Percentiles rank a stretch among this genome's conserved stretches.
Conservation (phyloP, 2,797 vertebrate genomes). For the Pipistrellus pipistrellus region DNA sequence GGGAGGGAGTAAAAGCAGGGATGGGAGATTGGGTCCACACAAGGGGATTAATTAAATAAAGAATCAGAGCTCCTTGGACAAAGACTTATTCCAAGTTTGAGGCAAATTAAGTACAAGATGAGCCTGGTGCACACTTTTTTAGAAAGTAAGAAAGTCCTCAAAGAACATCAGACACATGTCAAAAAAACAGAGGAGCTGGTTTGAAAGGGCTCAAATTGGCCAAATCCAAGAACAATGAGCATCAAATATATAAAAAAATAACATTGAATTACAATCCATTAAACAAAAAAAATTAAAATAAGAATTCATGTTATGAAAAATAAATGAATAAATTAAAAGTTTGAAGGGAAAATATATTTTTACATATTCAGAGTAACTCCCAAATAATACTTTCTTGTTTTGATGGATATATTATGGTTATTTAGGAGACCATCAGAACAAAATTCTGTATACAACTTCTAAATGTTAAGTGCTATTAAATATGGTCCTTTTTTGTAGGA, state of each 20-base stretch:
- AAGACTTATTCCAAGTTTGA: not conserved
- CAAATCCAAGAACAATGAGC: not conserved
- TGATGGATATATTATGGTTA: not conserved
- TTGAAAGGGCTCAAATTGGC: not conserved
- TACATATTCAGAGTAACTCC: not conserved
- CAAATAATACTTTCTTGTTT: not conserved
- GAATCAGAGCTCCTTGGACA: not conserved
- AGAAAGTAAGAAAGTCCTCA: not conserved
- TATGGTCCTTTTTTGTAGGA: not conserved
- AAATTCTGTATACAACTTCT: not conserved
- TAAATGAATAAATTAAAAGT: not conserved
- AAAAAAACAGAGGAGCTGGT: not conserved
- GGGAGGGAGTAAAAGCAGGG: not conserved
- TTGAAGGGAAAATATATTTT: not conserved
- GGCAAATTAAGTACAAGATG: not conserved
- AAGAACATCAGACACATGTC: not conserved
- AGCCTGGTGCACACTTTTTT: not conserved
- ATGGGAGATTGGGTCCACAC: not conserved
- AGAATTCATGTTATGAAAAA: not conserved
- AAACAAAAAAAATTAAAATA: not conserved
- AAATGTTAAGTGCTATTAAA: not conserved
- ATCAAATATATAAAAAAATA: not conserved
- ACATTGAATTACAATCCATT: not conserved
- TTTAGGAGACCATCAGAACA: not conserved
- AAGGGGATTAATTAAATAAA: not conserved